These are phyloP conservation scores for Brachionus paranguensis DNA, from an alignment of 1,140 invertebrate species.

Conservation along the genomic window DNA sequence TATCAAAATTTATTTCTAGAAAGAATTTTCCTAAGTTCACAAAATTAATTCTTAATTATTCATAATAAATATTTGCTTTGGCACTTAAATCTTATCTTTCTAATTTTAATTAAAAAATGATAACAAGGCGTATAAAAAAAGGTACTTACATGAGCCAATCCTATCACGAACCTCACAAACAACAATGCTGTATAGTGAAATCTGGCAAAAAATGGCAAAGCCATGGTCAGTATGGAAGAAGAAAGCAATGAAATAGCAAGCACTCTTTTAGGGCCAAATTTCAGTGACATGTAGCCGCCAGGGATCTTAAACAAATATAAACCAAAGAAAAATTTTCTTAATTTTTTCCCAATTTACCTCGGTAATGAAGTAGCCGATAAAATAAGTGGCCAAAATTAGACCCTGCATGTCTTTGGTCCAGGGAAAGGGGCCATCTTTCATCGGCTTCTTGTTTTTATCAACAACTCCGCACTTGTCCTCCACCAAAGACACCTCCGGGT, in stretches of 20 bases:
- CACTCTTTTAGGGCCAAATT: constrained; percentile 22
- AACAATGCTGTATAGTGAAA: not conserved
- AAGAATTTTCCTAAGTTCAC: too few species aligned
- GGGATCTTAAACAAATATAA: constrained; percentile 9
- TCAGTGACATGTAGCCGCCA: constrained; percentile 22
- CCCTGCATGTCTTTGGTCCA: constrained; percentile 54
- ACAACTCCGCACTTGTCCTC: not conserved
- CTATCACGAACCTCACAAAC: not conserved
- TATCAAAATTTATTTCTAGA: too few species aligned
- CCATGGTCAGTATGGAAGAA: constrained; percentile 5
- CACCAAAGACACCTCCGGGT: not conserved
- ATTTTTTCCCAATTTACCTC: constrained; percentile 44
- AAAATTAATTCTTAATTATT: too few species aligned
- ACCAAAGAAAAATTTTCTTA: not conserved
- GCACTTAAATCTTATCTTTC: too few species aligned
- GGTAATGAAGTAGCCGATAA: constrained; percentile 54
- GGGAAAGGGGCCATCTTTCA: constrained; percentile 49
- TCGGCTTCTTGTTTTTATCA: not conserved
- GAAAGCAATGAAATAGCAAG: not conserved
- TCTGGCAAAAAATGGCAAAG: constrained; percentile 1
- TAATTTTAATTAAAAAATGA: not conserved
- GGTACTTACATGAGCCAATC: constrained; percentile 32
- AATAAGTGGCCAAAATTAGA: constrained; percentile 52
- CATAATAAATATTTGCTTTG: too few species aligned
- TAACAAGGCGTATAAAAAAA: not conserved